phyloP scores from a whole-genome alignment of 1,140 invertebrate genomes.

The Saxidomus purpurata region DNA sequence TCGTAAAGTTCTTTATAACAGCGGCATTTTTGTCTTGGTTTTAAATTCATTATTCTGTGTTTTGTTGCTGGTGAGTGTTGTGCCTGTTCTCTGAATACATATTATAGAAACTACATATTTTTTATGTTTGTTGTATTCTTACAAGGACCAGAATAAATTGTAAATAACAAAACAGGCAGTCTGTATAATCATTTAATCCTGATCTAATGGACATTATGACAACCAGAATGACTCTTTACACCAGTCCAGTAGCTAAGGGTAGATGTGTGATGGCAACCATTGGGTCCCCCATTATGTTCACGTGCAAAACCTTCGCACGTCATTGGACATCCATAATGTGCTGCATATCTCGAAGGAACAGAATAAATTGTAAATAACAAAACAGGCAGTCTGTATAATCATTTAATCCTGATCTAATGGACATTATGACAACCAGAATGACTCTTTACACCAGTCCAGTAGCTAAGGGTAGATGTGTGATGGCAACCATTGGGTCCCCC shows the following conservation, averaged over 20 bases:
- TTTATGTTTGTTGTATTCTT: too few relatives aligned
- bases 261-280: constrained; percentile 80
- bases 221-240: constrained; percentile 24
- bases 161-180: too few relatives aligned
- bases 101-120: too few relatives aligned
- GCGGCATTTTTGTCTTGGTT: too few relatives aligned
- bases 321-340: constrained; percentile 64
- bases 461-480: constrained; percentile 78
- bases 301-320: constrained; percentile 81
- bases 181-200: too few relatives aligned
- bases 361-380: constrained; percentile 80
- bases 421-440: constrained; percentile 40
- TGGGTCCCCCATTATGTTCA: constrained; percentile 86
- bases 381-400: constrained; percentile 76
- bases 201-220: background rate
- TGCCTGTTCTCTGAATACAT: too few relatives aligned
- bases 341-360: constrained; percentile 75
- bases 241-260: constrained; percentile 80
- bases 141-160: too few relatives aligned
- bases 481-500: constrained; percentile 85
- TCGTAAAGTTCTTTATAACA: too few relatives aligned
- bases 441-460: constrained; percentile 67
- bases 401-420: constrained; percentile 69
- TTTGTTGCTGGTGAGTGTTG: too few relatives aligned
- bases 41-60: too few relatives aligned